Evolutionary conservation across 2,888 invertebrate species (phyloP), one percentile per base, ranked within the genome.

Genomic region (Gnatocerus cornutus): DNA sequence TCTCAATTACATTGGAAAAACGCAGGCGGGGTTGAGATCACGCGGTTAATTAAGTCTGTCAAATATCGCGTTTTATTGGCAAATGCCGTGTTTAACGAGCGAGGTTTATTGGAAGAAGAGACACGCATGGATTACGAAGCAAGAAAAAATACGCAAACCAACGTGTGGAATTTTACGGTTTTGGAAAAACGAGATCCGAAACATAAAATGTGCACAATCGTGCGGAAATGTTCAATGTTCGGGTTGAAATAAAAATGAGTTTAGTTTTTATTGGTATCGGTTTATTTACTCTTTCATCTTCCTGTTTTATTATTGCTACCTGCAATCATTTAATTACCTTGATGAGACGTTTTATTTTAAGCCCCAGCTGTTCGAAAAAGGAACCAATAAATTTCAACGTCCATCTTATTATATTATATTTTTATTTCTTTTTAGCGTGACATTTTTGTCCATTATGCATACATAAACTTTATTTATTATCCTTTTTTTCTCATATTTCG

Each of bases 1-100:
- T 63, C 63, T 63, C 63, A 63, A 63, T 63, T 53, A 63, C 53
- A 12, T n/a, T 1, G 7, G 12, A 61, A 61, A 61, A 61, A 61
- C 16, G 10, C 9, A 13, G 16, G 43, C 29, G 7, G 48, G 48
- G 59, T 10, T 21, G 46, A 12, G 43, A 43, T 39, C 59, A 45
- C 6, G 59, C 45, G 59, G 45, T 58, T 58, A 58, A 58, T 58
- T 58, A 45, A 56, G 58, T 45, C 58, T 58, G 58, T 58, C 58
- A 58, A 27, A 58, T 58, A 58, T 58, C 45, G 58, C 12, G 45
- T 45, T 58, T 58, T 58, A 58, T 58, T 58, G 58, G 43, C 58
- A 14, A 43, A 58, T 58, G 16, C 16, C 58, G 58, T 29, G 30
- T 58, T 58, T 58, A 58, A 58, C 58, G 58, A 58, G 43, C 58